phyloP scores from a whole-genome alignment of 2,113 vertebrate genomes.

The Nothoprocta pentlandii region DNA sequence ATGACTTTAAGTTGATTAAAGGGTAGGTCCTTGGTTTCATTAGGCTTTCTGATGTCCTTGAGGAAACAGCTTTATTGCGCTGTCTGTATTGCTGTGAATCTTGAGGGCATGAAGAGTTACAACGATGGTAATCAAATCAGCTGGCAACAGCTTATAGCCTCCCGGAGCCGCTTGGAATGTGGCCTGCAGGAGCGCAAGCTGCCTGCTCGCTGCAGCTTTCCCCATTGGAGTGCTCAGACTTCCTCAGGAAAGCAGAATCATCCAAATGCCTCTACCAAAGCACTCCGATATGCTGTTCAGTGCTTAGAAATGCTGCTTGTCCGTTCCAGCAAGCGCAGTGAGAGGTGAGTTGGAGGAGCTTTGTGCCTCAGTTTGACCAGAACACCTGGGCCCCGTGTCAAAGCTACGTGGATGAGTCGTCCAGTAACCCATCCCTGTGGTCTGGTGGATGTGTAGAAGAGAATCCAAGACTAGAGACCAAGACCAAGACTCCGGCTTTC shows the following conservation, averaged over 20 bases:
- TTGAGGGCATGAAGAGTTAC: background rate
- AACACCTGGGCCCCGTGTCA: background rate
- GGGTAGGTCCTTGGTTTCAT: background rate
- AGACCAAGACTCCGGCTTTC: background rate
- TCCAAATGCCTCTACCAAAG: background rate
- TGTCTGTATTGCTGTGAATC: background rate
- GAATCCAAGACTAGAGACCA: background rate
- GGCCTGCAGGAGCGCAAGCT: background rate
- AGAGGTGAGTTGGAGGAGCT: background rate
- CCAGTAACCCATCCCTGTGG: background rate
- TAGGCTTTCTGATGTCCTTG: background rate
- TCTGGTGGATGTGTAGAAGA: background rate
- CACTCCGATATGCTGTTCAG: background rate
- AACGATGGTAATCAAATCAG: background rate
- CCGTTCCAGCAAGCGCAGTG: background rate
- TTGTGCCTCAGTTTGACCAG: background rate
- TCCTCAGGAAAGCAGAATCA: background rate
- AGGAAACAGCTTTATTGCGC: background rate
- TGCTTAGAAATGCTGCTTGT: accelerated
- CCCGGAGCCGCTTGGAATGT: background rate
- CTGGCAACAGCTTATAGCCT: background rate
- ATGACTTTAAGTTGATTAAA: background rate
- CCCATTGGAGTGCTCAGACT: background rate
- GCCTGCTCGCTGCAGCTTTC: background rate
- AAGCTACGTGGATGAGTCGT: background rate